phyloP scores from a whole-genome alignment of 2,888 invertebrate species.

The Barypeithes pellucidus region DNA sequence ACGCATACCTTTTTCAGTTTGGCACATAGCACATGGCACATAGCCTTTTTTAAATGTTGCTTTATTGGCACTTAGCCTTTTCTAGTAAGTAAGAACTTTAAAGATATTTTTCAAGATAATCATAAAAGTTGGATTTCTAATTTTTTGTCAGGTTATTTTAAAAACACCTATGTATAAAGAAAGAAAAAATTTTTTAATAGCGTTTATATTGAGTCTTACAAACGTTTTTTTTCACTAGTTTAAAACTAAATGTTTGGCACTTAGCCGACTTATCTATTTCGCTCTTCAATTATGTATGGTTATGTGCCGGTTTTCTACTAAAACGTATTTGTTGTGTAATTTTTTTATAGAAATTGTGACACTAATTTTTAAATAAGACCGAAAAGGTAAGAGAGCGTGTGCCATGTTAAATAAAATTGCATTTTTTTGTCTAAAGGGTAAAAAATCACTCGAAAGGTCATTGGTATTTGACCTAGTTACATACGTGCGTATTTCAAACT shows the following conservation, averaged over 20 bases:
- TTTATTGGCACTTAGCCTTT: not conserved
- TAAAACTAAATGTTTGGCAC: constrained; percentile 15
- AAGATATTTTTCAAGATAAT: not conserved
- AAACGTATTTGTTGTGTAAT: too few species aligned
- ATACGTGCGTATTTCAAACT: too few species aligned
- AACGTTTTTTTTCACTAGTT: not conserved
- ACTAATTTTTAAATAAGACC: too few species aligned
- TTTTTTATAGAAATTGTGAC: too few species aligned
- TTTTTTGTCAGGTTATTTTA: not conserved
- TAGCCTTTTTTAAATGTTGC: not conserved
- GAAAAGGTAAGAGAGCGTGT: too few species aligned
- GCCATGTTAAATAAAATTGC: too few species aligned
- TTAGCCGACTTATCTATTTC: not conserved
- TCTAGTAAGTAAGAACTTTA: not conserved
- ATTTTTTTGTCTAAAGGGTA: too few species aligned
- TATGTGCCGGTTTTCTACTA: too few species aligned
- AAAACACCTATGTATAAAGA: not conserved
- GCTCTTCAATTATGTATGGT: too few species aligned
- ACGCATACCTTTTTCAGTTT: not conserved
- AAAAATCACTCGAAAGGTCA: too few species aligned
- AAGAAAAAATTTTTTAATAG: not conserved
- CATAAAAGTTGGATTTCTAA: not conserved
- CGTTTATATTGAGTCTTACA: not conserved
- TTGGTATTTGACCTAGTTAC: too few species aligned
- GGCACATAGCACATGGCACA: too few species aligned